These are phyloP conservation scores for Drosophila setosimentum DNA, from an alignment of 2,888 invertebrate genomes.

Conservation along the genomic window DNA sequence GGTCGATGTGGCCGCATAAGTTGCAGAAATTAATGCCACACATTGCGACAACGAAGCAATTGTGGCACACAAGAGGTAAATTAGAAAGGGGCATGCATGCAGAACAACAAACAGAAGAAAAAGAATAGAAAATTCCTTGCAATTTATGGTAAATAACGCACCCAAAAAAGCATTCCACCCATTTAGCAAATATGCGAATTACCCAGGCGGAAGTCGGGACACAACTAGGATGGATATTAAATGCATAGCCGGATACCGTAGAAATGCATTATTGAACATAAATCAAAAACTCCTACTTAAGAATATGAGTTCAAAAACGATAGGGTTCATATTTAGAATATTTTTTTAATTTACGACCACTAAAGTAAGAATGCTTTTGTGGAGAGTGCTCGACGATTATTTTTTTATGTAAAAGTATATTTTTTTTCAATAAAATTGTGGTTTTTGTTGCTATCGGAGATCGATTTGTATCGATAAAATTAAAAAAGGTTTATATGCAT, in stretches of 20 bases:
- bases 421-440: neutral
- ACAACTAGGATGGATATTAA: slow-evolving; percentile 19
- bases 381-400: neutral
- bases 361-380: neutral
- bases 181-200: slow-evolving; percentile 44
- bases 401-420: neutral
- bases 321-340: neutral
- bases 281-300: slow-evolving; percentile 1
- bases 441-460: neutral
- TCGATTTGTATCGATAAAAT: neutral
- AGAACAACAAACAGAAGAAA: slow-evolving; percentile 5
- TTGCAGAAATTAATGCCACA: slow-evolving; percentile 70
- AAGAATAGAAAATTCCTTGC: slow-evolving; percentile 41
- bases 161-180: slow-evolving; percentile 34
- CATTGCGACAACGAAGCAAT: slow-evolving; percentile 63
- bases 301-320: neutral
- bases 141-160: slow-evolving; percentile 62
- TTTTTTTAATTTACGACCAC: neutral
- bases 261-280: slow-evolving; percentile 26
- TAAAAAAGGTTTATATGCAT: no score
- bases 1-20: slow-evolving; percentile 69
- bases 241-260: slow-evolving; percentile 25
- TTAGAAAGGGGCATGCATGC: slow-evolving; percentile 23
- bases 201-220: slow-evolving; percentile 9
- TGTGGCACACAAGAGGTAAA: slow-evolving; percentile 31